A percentile compares a stretch with the other conserved stretches of the same genome.
Conservation (phyloP, 2,797 vertebrate species). For the Tiaroga cobitis region DNA sequence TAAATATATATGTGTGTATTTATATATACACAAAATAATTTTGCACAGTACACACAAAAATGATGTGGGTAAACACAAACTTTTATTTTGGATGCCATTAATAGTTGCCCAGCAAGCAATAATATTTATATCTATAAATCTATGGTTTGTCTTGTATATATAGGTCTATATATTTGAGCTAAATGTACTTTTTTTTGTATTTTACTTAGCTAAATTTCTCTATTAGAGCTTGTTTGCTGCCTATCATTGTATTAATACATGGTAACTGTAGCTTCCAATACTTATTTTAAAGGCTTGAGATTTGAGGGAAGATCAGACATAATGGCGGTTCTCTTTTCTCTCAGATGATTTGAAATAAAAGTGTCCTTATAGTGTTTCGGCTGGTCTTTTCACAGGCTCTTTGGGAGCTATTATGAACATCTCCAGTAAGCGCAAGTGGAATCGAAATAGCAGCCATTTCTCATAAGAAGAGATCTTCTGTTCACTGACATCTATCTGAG, state of each 20-base stretch:
- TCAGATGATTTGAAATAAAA: constrained; percentile 24
- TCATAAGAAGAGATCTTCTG: constrained; percentile 23
- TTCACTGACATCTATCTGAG: not conserved
- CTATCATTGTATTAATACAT: not conserved
- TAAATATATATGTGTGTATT: no score
- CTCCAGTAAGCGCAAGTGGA: constrained; percentile 15
- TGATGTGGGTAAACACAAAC: no score
- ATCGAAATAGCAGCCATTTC: constrained; percentile 33
- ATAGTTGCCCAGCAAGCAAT: no score
- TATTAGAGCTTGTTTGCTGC: not conserved
- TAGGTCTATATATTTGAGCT: no score
- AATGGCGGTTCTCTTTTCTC: not conserved
- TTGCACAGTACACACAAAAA: no score
- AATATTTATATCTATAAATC: not conserved
- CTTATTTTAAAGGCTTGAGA: not conserved
- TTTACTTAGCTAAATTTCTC: no score
- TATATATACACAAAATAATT: no score
- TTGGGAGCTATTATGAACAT: constrained; percentile 40
- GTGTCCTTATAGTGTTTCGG: constrained; percentile 31
- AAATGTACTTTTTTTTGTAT: no score
- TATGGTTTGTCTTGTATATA: not conserved
- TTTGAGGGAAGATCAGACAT: not conserved
- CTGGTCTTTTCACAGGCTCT: constrained; percentile 37
- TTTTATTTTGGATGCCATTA: not conserved
- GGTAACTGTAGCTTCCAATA: not conserved